phyloP scores from a whole-genome alignment of 92 coral and sea anemone species.

The Galaxea fascicularis region DNA sequence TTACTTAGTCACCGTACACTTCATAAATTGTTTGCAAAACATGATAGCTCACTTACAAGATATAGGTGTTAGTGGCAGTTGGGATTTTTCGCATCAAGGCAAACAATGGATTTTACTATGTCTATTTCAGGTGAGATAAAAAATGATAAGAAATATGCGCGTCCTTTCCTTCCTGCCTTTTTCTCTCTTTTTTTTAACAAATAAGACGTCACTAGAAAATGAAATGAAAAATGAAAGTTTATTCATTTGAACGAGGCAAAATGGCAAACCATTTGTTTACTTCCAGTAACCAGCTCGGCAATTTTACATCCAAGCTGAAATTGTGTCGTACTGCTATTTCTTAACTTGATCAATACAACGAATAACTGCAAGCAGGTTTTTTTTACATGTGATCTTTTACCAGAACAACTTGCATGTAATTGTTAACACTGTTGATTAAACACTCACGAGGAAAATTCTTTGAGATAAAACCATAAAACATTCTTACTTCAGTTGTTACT shows the following conservation, averaged over 20 bases:
- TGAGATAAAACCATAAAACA: no score
- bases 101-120: constrained; percentile 27
- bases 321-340: not conserved
- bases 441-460: no score
- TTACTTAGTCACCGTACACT: constrained; percentile 42
- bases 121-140: constrained; percentile 19
- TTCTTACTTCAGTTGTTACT: no score
- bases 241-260: not conserved
- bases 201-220: not conserved
- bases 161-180: no score
- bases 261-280: not conserved
- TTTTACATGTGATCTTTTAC: no score
- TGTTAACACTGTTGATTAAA: no score
- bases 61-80: not conserved
- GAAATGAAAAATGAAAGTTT: not conserved
- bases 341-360: no score
- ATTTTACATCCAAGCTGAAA: not conserved
- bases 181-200: no score
- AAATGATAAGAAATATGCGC: no score
- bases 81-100: not conserved
- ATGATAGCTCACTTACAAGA: constrained; percentile 11
- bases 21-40: constrained; percentile 24
- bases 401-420: no score
- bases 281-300: not conserved
- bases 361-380: no score